phyloP scores from a whole-genome alignment of 2,797 vertebrate species.

The Anguilla marmorata region DNA sequence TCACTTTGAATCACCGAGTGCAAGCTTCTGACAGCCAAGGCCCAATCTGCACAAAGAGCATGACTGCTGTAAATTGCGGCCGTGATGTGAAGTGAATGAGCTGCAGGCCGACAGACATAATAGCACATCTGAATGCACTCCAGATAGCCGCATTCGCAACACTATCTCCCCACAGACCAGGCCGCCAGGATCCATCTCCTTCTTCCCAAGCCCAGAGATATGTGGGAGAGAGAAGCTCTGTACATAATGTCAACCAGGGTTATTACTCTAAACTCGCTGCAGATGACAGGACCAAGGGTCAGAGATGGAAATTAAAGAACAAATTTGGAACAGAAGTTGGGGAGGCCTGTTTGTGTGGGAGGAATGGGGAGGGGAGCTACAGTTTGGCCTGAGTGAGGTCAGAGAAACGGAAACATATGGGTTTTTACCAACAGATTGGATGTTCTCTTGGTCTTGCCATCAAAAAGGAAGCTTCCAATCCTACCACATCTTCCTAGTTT shows the following conservation, averaged over 20 bases:
- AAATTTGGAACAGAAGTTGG: conserved; percentile 63
- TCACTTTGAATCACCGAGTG: conserved; percentile 2
- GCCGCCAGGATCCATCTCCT: neutral
- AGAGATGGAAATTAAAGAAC: conserved; percentile 65
- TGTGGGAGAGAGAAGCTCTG: conserved; percentile 31
- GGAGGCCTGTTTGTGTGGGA: conserved; percentile 31
- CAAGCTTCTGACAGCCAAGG: neutral
- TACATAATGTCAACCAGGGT: conserved; percentile 51
- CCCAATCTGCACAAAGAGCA: conserved; percentile 1
- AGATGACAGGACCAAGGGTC: conserved; percentile 61
- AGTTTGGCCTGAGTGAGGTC: conserved; percentile 44
- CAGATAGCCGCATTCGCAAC: neutral
- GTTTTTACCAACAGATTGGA: conserved; percentile 61
- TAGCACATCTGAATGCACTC: conserved; percentile 3
- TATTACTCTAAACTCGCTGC: conserved; percentile 53
- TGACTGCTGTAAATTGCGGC: neutral
- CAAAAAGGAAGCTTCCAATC: conserved; percentile 57
- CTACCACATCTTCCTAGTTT: conserved; percentile 60
- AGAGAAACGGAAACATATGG: conserved; percentile 40
- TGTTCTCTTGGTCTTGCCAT: conserved; percentile 51
- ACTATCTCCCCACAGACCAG: neutral
- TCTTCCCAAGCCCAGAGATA: conserved; percentile 16
- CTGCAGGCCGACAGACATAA: conserved; percentile 20
- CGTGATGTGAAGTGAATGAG: conserved; percentile 24
- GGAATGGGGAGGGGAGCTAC: conserved; percentile 22